A percentile compares a stretch with the other conserved stretches of the same genome.
Conservation (phyloP, 2,888 invertebrate genomes). For the Conomelus anceps region DNA sequence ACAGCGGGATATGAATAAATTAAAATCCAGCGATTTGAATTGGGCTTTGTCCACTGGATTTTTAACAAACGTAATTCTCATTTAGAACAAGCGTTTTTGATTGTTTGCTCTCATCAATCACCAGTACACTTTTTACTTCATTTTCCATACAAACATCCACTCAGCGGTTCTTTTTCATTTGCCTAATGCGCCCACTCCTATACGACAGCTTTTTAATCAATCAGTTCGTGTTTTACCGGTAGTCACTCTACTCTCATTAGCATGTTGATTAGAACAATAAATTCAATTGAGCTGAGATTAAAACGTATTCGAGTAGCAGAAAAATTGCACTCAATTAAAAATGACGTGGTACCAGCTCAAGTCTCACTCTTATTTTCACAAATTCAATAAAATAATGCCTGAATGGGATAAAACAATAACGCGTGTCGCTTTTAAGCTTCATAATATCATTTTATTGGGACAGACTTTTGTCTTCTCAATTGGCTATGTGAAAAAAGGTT, state of each 20-base stretch:
- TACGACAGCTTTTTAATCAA: not conserved
- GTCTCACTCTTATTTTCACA: not conserved
- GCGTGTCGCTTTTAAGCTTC: not conserved
- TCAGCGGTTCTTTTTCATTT: not conserved
- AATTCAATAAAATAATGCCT: not conserved
- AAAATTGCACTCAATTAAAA: not conserved
- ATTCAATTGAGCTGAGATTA: not conserved
- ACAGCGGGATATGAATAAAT: not conserved
- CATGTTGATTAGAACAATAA: not conserved
- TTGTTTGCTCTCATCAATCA: not conserved
- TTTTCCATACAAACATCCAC: not conserved
- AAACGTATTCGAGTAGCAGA: not conserved
- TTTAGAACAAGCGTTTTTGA: not conserved
- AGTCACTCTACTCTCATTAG: not conserved
- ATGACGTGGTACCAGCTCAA: not conserved
- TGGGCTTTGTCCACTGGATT: not conserved
- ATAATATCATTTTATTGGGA: not conserved
- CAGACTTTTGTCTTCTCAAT: not conserved
- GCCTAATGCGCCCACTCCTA: not conserved
- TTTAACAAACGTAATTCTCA: not conserved
- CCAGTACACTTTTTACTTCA: not conserved
- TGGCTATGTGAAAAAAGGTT: not conserved
- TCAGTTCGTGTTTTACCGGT: not conserved
- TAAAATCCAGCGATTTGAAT: not conserved
- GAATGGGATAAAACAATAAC: not conserved